Base-by-base conservation (phyloP, 2,888 invertebrate species). In the Hylaea fasciaria region DNA sequence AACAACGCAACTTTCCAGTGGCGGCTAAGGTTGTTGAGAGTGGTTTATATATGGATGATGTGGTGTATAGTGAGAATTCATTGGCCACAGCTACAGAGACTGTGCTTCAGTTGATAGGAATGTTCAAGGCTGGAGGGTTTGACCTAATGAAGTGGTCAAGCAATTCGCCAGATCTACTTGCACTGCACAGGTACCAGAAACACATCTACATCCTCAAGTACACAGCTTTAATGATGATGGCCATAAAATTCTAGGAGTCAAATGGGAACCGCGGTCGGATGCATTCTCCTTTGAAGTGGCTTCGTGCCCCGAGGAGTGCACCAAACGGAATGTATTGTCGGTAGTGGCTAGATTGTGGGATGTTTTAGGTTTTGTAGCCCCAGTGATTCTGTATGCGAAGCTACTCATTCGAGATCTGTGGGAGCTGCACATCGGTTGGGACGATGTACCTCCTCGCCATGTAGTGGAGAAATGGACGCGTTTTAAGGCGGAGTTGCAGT, bases 301-400 rank as follows among this genome's bases (percentile, higher is more conserved):
- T 7, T 2, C 32, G 0, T 5, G 10, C 2, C 0, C 9, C 11
- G 14, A 14, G 1, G 14, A 8, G 12, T 57, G 46, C 12, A 66
- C 65, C 8, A 69, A 67, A 44, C 50, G 67, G 0, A 45, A 13
- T 16, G 65, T 70, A n/a, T 41, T 66, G 17, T 67, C 69, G 0
- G 13, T 32, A 3, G 43, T 64, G 9, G 67, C 69, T 0, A 50
- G 65, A 4, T 37, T 67, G 2, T 69, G 28, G 17, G 69, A 69
- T 39, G 39, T 65, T 0, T 14, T 70, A 10, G 66, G 67, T 1
- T 49, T 66, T 0, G 57, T 60, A 0, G 66, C 61, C 11, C 69
- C 67, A 0, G 51, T 60, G 1, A 61, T 57, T 9, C 17, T 68
- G 2, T 62, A 46, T 14, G 67, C 67, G 0, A 70, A 70, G 40